Evolutionary conservation across 2,888 invertebrate species (phyloP).

Genomic region (Xiphydria camelus): DNA sequence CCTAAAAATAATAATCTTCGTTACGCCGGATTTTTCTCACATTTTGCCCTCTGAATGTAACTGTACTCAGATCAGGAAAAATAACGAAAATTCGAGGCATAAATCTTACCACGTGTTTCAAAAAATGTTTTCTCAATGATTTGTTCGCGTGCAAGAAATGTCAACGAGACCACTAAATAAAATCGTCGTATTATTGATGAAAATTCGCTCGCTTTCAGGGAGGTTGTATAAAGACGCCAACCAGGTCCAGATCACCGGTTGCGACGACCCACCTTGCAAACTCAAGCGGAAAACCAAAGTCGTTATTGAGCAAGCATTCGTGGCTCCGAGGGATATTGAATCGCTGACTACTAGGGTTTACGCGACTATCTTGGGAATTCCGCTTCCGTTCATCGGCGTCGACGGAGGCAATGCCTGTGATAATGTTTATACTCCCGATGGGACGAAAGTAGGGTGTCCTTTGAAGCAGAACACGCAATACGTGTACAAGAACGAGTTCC

Average conservation of each 20-base stretch:
- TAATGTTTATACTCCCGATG: constrained; percentile 64
- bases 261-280: constrained; percentile 68
- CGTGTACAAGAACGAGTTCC: constrained; percentile 68
- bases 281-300: constrained; percentile 66
- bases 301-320: constrained; percentile 64
- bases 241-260: constrained; percentile 64
- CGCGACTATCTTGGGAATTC: constrained; percentile 66
- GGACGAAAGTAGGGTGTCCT: constrained; percentile 68
- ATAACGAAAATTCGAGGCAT: no score
- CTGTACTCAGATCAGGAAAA: no score
- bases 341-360: constrained; percentile 65
- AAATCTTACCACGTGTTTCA: no score
- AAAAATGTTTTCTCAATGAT: no score
- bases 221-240: constrained; percentile 52
- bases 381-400: constrained; percentile 77
- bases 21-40: no score
- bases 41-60: no score
- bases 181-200: no score
- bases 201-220: constrained; percentile 62
- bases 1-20: no score
- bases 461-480: constrained; percentile 71
- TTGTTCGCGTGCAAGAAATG: no score
- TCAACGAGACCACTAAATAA: no score
- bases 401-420: constrained; percentile 72
- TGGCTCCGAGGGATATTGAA: constrained; percentile 62